Evolutionary conservation across 2,113 vertebrate genomes (phyloP).

Genomic region (Centrocercus urophasianus): DNA sequence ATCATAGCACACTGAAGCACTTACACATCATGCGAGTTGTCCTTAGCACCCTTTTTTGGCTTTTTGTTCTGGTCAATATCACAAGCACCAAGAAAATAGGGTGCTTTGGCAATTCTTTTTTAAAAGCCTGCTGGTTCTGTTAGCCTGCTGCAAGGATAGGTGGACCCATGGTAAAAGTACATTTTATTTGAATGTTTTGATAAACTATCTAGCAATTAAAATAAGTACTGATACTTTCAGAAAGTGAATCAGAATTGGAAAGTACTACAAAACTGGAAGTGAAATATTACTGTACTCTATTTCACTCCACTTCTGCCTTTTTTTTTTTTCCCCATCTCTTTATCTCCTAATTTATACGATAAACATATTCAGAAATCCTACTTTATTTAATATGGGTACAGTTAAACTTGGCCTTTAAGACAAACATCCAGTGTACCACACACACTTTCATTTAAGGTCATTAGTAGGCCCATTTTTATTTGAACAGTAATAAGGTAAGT

Average conservation of each 20-base stretch:
- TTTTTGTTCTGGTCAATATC: neutral
- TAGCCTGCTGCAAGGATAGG: neutral
- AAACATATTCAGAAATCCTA: neutral
- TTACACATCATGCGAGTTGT: accelerated
- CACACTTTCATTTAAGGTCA: neutral
- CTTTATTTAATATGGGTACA: neutral
- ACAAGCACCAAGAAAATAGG: neutral
- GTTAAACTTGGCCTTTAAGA: neutral
- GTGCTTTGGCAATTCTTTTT: neutral
- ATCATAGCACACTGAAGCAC: accelerated
- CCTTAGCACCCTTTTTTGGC: accelerated
- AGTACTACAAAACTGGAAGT: neutral
- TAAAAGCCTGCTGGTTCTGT: neutral
- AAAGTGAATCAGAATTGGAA: neutral
- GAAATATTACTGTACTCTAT: neutral
- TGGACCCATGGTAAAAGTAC: neutral
- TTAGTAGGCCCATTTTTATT: neutral
- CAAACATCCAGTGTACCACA: neutral
- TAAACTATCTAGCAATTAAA: neutral
- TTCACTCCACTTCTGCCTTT: neutral
- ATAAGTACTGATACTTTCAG: neutral
- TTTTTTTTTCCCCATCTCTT: neutral
- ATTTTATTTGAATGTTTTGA: neutral
- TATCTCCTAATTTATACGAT: neutral
- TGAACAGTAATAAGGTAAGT: neutral